Percentiles rank a stretch among this genome's conserved stretches.
These are phyloP conservation scores for Rotaria socialis DNA, from an alignment of 2,888 invertebrate species.

Conservation along the genomic window DNA sequence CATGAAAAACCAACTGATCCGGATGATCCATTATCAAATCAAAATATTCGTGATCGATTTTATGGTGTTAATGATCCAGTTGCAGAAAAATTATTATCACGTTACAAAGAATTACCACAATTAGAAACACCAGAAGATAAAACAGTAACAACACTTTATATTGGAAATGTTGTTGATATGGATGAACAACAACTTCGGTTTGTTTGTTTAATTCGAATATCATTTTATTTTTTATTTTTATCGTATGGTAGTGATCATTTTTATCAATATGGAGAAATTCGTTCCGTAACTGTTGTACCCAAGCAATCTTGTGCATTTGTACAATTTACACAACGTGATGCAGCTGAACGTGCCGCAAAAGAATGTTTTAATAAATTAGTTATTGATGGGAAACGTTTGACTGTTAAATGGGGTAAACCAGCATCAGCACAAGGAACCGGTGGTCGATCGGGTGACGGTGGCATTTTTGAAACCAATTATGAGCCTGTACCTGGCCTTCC, in stretches of 20 bases:
- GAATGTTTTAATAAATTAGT: slow-evolving; percentile 83
- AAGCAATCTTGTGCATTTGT: slow-evolving; percentile 90
- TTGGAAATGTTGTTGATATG: slow-evolving; percentile 69
- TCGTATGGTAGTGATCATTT: slow-evolving; percentile 73
- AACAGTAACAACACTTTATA: slow-evolving; percentile 88
- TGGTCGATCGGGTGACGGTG: not conserved
- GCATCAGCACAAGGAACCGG: not conserved
- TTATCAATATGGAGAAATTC: slow-evolving; percentile 96
- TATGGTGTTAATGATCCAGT: slow-evolving; percentile 93
- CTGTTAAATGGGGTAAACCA: slow-evolving; percentile 77
- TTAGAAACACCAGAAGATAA: slow-evolving; percentile 90
- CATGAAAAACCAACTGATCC: slow-evolving; percentile 95
- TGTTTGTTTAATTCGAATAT: not conserved
- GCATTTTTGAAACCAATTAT: not conserved
- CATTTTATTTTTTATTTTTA: not conserved
- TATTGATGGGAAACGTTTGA: slow-evolving; percentile 71
- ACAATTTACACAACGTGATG: slow-evolving; percentile 81
- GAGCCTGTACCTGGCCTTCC: slow-evolving; percentile 43
- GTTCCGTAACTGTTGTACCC: slow-evolving; percentile 82
- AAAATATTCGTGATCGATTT: slow-evolving; percentile 74
- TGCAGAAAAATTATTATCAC: slow-evolving; percentile 81
- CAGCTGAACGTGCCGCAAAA: slow-evolving; percentile 77
- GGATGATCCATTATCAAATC: slow-evolving; percentile 89
- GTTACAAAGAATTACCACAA: slow-evolving; percentile 87
- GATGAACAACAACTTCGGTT: slow-evolving; percentile 37